phyloP scores from a whole-genome alignment of 2,888 invertebrate genomes.

The Ferrisia virgata region DNA sequence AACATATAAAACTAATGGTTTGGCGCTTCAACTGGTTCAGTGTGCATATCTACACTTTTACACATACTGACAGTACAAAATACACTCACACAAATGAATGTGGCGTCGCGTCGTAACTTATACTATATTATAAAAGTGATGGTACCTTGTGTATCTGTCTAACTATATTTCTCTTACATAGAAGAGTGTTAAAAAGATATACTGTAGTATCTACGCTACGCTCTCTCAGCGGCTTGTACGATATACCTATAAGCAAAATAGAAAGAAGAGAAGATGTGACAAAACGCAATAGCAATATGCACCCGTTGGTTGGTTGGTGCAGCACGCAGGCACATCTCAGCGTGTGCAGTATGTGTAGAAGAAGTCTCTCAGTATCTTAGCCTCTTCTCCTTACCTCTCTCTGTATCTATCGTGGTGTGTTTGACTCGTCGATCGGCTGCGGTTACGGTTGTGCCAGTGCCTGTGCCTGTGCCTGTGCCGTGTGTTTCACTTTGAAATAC shows the following conservation, averaged over 20 bases:
- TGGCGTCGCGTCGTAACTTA: too few relatives aligned
- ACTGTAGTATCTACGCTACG: too few relatives aligned
- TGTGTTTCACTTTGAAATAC: constrained; percentile 8
- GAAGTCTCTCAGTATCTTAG: background rate
- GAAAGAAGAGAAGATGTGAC: background rate
- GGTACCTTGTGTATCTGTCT: too few relatives aligned
- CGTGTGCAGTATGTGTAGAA: background rate
- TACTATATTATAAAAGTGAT: background rate
- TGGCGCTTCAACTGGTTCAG: background rate
- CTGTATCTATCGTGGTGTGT: background rate
- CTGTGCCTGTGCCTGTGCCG: background rate
- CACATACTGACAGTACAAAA: too few relatives aligned
- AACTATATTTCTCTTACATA: too few relatives aligned
- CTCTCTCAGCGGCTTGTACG: background rate
- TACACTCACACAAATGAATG: background rate
- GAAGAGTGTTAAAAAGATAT: background rate
- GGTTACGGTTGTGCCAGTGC: too few relatives aligned
- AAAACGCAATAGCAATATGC: background rate
- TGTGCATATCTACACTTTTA: too few relatives aligned
- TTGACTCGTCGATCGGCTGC: too few relatives aligned
- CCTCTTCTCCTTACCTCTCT: background rate
- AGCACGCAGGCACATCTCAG: background rate
- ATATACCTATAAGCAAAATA: too few relatives aligned
- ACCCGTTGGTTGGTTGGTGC: background rate
- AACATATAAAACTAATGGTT: background rate